Evolutionary conservation across 92 coral and sea anemone genomes (phyloP).

Genomic region (Palythoa grandis): DNA sequence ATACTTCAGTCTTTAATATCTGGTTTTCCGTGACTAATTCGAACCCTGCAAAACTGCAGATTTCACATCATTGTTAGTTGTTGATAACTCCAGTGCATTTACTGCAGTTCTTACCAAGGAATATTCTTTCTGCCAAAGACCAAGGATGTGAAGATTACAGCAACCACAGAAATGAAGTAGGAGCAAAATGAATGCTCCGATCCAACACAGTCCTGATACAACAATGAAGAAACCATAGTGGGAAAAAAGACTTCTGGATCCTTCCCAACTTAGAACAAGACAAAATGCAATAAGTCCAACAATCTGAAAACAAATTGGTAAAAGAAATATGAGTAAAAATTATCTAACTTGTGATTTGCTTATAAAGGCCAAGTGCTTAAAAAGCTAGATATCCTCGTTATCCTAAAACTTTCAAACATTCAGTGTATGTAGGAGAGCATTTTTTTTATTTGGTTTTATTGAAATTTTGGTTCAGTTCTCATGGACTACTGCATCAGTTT

Average conservation of each 20-base stretch:
- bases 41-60: neutral
- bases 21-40: no score
- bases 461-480: no score
- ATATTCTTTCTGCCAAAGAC: constrained; percentile 96
- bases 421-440: no score
- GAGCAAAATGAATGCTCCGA: constrained; percentile 75
- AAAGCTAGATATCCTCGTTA: no score
- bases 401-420: no score
- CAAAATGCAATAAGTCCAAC: constrained; percentile 85
- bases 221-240: constrained; percentile 99
- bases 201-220: constrained; percentile 91
- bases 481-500: no score
- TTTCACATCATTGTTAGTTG: no score
- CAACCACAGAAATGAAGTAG: constrained; percentile 84
- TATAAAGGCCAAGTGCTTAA: no score
- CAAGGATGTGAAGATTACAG: constrained; percentile 85
- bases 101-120: constrained; percentile 71
- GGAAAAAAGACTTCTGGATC: constrained; percentile 74
- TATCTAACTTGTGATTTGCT: no score
- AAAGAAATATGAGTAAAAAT: neutral
- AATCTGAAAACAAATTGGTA: constrained; percentile 57
- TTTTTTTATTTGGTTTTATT: no score
- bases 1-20: no score
- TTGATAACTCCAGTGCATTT: neutral
- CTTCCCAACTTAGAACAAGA: constrained; percentile 78